Conservation (phyloP, 2,888 invertebrate species). For the Nemotelus nigrinus region DNA sequence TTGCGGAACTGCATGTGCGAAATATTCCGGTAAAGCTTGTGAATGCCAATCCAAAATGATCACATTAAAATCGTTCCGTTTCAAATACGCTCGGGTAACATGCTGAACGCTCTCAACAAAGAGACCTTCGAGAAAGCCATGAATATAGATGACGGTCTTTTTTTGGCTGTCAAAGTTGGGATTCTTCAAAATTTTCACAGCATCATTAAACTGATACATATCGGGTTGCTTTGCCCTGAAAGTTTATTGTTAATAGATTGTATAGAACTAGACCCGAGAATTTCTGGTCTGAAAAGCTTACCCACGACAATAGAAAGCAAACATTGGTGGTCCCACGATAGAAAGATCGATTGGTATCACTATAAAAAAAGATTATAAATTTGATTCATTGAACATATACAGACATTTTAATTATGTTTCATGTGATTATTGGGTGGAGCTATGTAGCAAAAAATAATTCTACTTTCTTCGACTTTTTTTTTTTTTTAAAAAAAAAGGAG, state of each 20-base stretch:
- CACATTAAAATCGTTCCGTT: constrained; percentile 59
- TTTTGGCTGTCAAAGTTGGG: constrained; percentile 6
- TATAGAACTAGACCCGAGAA: too few relatives aligned
- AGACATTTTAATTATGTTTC: too few relatives aligned
- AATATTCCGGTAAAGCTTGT: constrained; percentile 62
- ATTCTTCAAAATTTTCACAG: constrained; percentile 7
- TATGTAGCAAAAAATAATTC: too few relatives aligned
- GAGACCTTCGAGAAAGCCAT: constrained; percentile 70
- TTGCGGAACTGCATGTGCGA: constrained; percentile 62
- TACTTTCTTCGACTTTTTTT: too few relatives aligned
- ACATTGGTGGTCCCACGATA: too few relatives aligned
- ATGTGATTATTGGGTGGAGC: too few relatives aligned
- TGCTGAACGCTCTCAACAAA: constrained; percentile 69
- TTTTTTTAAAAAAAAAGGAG: too few relatives aligned
- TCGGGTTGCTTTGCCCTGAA: neutral
- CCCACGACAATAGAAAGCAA: too few relatives aligned
- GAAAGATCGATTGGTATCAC: too few relatives aligned
- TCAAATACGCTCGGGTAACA: constrained; percentile 61
- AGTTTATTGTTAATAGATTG: neutral
- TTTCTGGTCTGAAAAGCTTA: too few relatives aligned
- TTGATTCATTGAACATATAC: too few relatives aligned
- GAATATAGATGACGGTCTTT: constrained; percentile 69
- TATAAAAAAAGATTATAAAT: too few relatives aligned
- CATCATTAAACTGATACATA: constrained; percentile 3
- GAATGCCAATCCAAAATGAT: constrained; percentile 61